These are phyloP conservation scores for Caenorhabditis sp. DNA, from an alignment of 2,888 invertebrate species.

Conservation along the genomic window DNA sequence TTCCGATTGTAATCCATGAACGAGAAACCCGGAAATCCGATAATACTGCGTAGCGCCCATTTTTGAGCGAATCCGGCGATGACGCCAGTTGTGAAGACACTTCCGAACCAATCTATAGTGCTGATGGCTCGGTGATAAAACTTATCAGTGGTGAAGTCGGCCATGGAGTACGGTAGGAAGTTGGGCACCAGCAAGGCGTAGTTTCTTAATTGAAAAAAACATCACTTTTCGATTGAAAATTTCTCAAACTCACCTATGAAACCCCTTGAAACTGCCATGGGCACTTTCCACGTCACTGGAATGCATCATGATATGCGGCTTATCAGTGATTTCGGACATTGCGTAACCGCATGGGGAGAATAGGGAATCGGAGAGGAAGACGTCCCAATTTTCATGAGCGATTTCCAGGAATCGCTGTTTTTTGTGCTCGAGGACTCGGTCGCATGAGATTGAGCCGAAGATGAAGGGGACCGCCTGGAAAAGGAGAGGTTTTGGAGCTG, in stretches of 20 bases:
- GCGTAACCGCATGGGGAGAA: constrained; percentile 60
- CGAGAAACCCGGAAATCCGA: constrained; percentile 52
- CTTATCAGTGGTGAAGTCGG: constrained; percentile 50
- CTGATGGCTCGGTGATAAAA: constrained; percentile 57
- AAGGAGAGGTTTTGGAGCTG: background rate
- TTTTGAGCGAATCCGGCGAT: constrained; percentile 51
- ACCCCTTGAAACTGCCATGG: constrained; percentile 59
- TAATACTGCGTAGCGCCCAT: constrained; percentile 51
- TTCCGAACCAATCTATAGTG: constrained; percentile 62
- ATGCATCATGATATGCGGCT: constrained; percentile 62
- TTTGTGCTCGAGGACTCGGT: constrained; percentile 25
- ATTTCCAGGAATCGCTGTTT: constrained; percentile 37
- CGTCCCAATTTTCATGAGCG: constrained; percentile 55
- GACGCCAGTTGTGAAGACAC: constrained; percentile 32
- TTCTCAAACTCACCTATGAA: constrained; percentile 31
- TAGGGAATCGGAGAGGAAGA: constrained; percentile 54
- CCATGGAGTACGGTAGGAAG: constrained; percentile 54
- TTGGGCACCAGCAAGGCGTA: constrained; percentile 59
- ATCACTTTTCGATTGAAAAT: too few species aligned
- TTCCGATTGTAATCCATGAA: constrained; percentile 51
- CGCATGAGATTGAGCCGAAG: constrained; percentile 52
- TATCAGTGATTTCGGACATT: constrained; percentile 48
- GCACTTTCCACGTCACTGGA: constrained; percentile 64
- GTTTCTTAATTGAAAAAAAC: too few species aligned
- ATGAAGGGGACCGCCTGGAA: constrained; percentile 53